Evolutionary conservation across 2,113 vertebrate species (phyloP).

Genomic region (Sylvicapra grimmia): DNA sequence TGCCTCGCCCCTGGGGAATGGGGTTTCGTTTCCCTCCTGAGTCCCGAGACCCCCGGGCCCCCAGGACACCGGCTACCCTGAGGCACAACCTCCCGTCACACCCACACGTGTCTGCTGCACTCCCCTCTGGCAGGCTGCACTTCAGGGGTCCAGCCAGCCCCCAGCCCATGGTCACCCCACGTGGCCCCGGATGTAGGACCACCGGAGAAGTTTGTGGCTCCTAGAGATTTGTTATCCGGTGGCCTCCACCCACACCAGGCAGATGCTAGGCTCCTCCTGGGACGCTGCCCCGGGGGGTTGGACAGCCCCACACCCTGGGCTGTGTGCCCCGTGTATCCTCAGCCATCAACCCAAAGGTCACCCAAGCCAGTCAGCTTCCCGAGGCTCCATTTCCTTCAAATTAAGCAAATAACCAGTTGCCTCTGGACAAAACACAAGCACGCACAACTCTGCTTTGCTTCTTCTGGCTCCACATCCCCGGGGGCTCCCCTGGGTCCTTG

Average conservation of each 20-base stretch:
- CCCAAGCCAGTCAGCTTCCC: background rate
- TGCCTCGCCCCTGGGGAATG: background rate
- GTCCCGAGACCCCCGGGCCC: background rate
- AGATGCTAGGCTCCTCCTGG: too few relatives aligned
- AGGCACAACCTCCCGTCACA: background rate
- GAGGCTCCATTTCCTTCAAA: background rate
- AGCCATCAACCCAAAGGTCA: accelerated
- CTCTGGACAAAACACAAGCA: accelerated
- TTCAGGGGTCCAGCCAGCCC: background rate
- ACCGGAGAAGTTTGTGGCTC: background rate
- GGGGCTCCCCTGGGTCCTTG: accelerated
- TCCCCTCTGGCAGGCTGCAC: background rate
- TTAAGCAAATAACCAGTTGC: background rate
- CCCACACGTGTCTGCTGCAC: background rate
- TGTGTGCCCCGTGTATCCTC: accelerated
- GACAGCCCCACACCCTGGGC: accelerated
- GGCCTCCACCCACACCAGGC: background rate
- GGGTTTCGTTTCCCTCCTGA: background rate
- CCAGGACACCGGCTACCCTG: background rate
- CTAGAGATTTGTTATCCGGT: background rate
- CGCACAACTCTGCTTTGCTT: too few relatives aligned
- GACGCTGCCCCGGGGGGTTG: accelerated
- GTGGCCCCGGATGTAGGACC: background rate
- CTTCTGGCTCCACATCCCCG: too few relatives aligned
- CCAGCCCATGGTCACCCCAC: background rate